A percentile compares a stretch with the other conserved stretches of the same genome.
These are phyloP conservation scores for Aphelinus atriplicis DNA, from an alignment of 1,140 invertebrate genomes.

Conservation along the genomic window DNA sequence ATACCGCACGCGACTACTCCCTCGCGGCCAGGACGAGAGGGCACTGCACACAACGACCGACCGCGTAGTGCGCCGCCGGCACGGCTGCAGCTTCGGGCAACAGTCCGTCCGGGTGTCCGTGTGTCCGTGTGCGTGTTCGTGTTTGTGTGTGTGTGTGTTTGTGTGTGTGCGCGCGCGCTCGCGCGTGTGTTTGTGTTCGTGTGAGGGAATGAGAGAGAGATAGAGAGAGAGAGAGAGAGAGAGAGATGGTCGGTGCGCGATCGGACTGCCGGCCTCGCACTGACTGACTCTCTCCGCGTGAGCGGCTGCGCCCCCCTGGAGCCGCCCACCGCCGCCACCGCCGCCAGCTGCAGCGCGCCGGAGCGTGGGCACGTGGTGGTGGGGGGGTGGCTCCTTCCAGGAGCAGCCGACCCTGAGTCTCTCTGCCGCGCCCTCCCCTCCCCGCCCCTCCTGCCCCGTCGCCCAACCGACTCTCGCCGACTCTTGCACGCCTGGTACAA, in stretches of 20 bases:
- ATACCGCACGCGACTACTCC: too few relatives aligned
- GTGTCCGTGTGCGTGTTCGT: not conserved
- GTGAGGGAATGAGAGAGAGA: too few relatives aligned
- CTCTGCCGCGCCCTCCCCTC: not conserved
- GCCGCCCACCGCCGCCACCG: conserved; percentile 31
- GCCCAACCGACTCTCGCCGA: not conserved
- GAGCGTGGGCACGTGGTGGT: too few relatives aligned
- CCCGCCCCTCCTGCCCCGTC: not conserved
- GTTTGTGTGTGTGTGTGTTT: too few relatives aligned
- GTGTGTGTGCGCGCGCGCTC: too few relatives aligned
- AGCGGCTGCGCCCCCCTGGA: too few relatives aligned
- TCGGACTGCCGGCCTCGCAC: conserved; percentile 64
- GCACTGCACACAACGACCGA: too few relatives aligned
- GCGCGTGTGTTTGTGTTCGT: too few relatives aligned
- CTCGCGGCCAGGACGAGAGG: too few relatives aligned
- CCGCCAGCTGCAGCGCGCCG: not conserved
- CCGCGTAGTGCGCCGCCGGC: conserved; percentile 1
- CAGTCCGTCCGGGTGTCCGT: conserved; percentile 38
- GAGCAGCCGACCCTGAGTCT: conserved; percentile 12
- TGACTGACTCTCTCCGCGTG: conserved; percentile 43
- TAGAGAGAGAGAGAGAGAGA: not conserved
- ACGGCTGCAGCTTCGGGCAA: conserved; percentile 35
- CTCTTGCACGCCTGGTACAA: not conserved
- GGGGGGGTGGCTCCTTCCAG: not conserved
- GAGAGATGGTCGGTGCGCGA: not conserved